Conservation (phyloP, 35 echinoderm and acorn worm genomes). For the Ptychodera flava region DNA sequence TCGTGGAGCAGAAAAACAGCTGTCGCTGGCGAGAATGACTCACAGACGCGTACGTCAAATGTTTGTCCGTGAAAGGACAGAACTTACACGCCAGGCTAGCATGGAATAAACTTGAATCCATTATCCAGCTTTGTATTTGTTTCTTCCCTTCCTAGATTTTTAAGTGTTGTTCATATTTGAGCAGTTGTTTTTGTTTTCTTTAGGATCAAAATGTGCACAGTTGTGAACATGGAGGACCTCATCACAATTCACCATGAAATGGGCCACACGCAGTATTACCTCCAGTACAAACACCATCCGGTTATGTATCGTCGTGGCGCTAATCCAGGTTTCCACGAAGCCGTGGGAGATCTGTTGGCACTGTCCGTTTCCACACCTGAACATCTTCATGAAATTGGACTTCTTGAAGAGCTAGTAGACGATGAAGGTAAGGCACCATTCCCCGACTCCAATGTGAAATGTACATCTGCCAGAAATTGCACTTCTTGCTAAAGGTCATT, state of each 20-base stretch:
- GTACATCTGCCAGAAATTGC: too few species aligned
- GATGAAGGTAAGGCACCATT: not conserved
- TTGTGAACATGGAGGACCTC: not conserved
- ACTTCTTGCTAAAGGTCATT: too few species aligned
- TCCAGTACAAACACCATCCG: not conserved
- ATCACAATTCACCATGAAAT: not conserved
- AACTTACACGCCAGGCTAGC: constrained; percentile 43
- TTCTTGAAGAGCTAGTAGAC: not conserved
- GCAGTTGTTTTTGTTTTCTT: too few species aligned
- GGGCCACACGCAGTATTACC: not conserved
- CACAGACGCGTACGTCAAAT: constrained; percentile 45
- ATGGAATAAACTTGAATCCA: too few species aligned
- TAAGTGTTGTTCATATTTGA: too few species aligned
- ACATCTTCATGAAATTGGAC: not conserved
- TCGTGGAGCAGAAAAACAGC: too few species aligned
- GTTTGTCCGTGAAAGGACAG: constrained; percentile 36
- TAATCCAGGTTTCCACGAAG: not conserved
- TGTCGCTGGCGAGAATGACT: too few species aligned
- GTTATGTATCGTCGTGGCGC: not conserved
- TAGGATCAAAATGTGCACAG: not conserved
- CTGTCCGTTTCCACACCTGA: not conserved
- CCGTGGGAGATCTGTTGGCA: not conserved
- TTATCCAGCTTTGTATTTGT: too few species aligned
- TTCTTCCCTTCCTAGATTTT: too few species aligned
- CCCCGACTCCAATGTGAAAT: too few species aligned